Conservation (phyloP, 35 echinoderm and acorn worm species). For the Apostichopus parvimensis region DNA sequence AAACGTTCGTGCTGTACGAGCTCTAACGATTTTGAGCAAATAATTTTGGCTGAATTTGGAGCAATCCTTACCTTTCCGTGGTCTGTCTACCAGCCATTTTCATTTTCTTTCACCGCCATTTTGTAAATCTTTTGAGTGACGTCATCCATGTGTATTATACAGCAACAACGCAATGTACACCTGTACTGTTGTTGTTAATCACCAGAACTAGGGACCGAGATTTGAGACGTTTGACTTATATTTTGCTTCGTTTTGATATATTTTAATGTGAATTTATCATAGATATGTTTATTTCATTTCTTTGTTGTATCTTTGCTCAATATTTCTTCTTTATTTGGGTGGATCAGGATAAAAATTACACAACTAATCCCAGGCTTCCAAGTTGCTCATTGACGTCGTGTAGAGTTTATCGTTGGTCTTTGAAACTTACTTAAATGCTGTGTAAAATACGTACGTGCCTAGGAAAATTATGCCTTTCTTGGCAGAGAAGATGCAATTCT, state of each 20-base stretch:
- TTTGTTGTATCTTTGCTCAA: too few relatives aligned
- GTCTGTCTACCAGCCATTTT: slow-evolving; percentile 54
- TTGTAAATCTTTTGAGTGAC: slow-evolving; percentile 40
- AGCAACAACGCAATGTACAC: background rate
- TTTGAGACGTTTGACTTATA: background rate
- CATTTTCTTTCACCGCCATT: slow-evolving; percentile 39
- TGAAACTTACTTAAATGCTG: too few relatives aligned
- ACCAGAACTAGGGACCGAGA: background rate
- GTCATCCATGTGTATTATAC: background rate
- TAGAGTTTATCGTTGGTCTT: too few relatives aligned
- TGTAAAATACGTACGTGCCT: too few relatives aligned
- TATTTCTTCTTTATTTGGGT: too few relatives aligned
- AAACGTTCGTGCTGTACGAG: background rate
- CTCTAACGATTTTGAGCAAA: background rate
- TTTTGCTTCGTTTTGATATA: background rate
- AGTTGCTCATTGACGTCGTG: too few relatives aligned
- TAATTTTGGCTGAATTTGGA: background rate
- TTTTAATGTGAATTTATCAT: background rate
- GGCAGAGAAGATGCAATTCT: too few relatives aligned
- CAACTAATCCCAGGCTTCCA: too few relatives aligned
- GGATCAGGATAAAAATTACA: too few relatives aligned
- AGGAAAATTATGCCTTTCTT: too few relatives aligned
- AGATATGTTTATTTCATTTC: background rate
- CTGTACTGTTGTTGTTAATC: background rate
- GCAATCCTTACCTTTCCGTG: slow-evolving; percentile 26